A percentile compares a stretch with the other conserved stretches of the same genome.
Evolutionary conservation across 2,797 vertebrate species (phyloP).

Genomic region (Cynopterus sphinx): DNA sequence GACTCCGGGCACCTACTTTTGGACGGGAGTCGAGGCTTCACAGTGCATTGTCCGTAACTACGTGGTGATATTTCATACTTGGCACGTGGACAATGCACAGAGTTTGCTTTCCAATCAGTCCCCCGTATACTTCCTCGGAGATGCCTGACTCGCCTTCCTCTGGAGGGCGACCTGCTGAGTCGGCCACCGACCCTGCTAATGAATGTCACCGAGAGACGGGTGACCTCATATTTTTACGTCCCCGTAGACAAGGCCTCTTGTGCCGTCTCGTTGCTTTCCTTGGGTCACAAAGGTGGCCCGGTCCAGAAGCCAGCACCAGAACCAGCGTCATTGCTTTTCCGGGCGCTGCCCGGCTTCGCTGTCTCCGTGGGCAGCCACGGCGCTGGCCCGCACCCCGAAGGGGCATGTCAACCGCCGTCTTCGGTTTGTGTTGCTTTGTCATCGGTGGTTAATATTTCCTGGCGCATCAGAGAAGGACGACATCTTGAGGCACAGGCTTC

Average conservation of each 20-base stretch:
- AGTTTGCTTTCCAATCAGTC: neutral
- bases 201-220: neutral
- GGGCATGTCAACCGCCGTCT: constrained; percentile 22
- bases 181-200: neutral
- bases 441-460: constrained; percentile 62
- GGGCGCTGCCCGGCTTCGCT: too few relatives aligned
- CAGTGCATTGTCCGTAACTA: neutral
- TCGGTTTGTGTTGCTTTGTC: constrained; percentile 58
- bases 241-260: neutral
- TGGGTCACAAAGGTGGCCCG: neutral
- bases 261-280: neutral
- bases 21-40: neutral
- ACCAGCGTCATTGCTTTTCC: neutral
- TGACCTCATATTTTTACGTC: neutral
- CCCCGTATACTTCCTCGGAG: neutral
- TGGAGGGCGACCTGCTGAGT: neutral
- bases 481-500: constrained; percentile 46
- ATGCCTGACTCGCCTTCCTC: neutral
- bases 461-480: neutral
- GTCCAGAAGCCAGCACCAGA: neutral
- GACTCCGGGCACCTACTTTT: neutral
- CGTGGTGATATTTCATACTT: neutral
- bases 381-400: neutral
- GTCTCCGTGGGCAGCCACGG: neutral
- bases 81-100: neutral